Conservation (phyloP, 1,140 invertebrate species). For the Drosophila neocordata region DNA sequence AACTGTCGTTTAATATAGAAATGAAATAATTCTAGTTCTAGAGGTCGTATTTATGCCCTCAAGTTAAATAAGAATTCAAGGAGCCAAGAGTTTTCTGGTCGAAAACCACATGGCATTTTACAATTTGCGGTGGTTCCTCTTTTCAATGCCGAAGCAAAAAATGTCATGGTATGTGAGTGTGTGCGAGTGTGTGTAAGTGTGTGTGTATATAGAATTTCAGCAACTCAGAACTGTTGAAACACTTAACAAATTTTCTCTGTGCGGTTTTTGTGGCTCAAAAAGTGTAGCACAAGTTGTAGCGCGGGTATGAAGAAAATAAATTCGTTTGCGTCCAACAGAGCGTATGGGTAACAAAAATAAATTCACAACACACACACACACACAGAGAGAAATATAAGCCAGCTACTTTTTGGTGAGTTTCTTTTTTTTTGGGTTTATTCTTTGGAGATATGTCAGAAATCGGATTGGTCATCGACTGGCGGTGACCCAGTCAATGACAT, state of each 20-base stretch:
- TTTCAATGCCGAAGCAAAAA: conserved; percentile 28
- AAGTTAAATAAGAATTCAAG: not conserved
- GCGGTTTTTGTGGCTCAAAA: conserved; percentile 4
- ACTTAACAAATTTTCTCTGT: conserved; percentile 10
- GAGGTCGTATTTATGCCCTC: too few relatives aligned
- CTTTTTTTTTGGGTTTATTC: not conserved
- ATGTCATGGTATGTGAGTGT: not conserved
- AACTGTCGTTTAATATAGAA: too few relatives aligned
- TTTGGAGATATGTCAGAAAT: conserved; percentile 6
- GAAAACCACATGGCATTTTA: conserved; percentile 2
- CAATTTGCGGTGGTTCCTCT: not conserved
- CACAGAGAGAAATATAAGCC: not conserved
- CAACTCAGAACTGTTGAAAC: conserved; percentile 7
- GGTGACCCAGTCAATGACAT: conserved; percentile 12
- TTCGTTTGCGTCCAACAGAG: conserved; percentile 8
- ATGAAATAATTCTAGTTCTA: too few relatives aligned
- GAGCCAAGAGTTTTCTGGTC: not conserved
- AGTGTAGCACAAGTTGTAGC: not conserved
- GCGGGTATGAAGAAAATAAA: not conserved
- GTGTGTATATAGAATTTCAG: conserved; percentile 9
- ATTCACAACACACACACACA: not conserved
- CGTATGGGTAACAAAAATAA: conserved; percentile 3
- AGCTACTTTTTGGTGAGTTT: not conserved
- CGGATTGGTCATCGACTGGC: conserved; percentile 10
- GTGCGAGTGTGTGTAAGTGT: conserved; percentile 11